Evolutionary conservation across 2,113 vertebrate species (phyloP), one percentile per base, ranked within the genome.

Genomic region (Eurypyga helias): DNA sequence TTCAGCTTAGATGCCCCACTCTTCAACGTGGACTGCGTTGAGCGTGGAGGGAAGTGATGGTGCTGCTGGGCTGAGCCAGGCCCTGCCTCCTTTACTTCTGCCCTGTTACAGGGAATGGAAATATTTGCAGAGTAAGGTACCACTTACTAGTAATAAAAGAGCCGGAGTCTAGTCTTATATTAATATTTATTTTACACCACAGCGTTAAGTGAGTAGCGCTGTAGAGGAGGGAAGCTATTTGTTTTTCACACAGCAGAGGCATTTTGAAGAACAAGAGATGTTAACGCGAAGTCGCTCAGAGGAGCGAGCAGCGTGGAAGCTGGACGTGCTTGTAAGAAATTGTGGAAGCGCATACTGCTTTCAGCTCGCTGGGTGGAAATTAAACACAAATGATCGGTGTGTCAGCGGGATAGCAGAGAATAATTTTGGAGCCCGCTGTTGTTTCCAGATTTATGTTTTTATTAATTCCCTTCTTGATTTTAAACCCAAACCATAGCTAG

Each of bases 141-240:
- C 78, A 82, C 93, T 87, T 94, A 72, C 41, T 54, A 10, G 7
- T 71, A 89, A 91, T 82, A 77, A 79, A 84, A 79, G 46, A 87
- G 41, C 55, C 38, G 4, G 52, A 93, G 57, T 66, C 61, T 71
- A 61, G 81, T 64, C 90, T 90, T 96, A 36, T 28, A 87, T 93
- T 93, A 96, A 93, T 95, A 93, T 95, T 97, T 94, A 94, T 95
- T 94, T 94, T 94, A 66, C 60, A 75, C 55, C 73, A 61, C 15
- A 24, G 2, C 45, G 80, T 78, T 86, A 86, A 94, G 77, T 87
- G 92, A 87, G 19, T 55, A 79, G 88, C 5, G 3, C 83, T 72
- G 88, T 45, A 76, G 57, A 91, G 73, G 91, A 91, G 89, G 85
- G 51, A 92, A 89, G 90, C 83, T 94, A 24, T 95, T 94, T 96